Base-by-base conservation (phyloP, 2,888 invertebrate species). In the Yponomeuta malinellus region DNA sequence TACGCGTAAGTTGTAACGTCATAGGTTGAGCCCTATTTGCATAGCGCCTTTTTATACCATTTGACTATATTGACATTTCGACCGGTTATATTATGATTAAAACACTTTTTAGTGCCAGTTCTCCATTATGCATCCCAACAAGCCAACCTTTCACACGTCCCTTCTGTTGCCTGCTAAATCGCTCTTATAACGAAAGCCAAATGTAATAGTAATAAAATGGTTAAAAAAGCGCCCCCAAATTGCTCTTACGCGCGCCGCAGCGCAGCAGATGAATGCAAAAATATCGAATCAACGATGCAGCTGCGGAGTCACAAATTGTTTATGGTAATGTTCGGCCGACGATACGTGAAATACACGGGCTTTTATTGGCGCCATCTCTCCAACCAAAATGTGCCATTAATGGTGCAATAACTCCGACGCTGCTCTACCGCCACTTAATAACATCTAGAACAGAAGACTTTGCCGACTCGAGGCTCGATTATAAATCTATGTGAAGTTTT, bases 241-340 rank as follows among this genome's bases (percentile, higher is more conserved):
- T 73, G 74, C 73, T 72, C 74, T 73, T 73, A 15, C 72, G 71
- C 73, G 59, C 12, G 72, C 37, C 2, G 1, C 37, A 9, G 52
- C 52, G 15, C 52, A 59, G 52, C 52, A 59, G 52, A 75, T 74
- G 72, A 76, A 76, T 78, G 76, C 77, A 79, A 83, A 84, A 82
- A 82, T 83, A 84, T 83, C 81, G 82, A 83, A 83, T 83, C 80
- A 82, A 79, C 78, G 78, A 75, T 80, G 81, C 83, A 81, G 79
- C 79, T 78, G 82, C 80, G 80, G 84, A 84, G 80, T 84, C 79
- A 80, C 79, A 84, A 87, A 88, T 87, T 85, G 84, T 88, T 87
- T 84, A 86, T 87, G 85, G 83, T 85, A 88, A 88, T 86, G 77
- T 77, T 74, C 75, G 72, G 73, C 74, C 74, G 75, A 72, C 79